Conservation (phyloP, 2,888 invertebrate species). For the Tribolium freemani region DNA sequence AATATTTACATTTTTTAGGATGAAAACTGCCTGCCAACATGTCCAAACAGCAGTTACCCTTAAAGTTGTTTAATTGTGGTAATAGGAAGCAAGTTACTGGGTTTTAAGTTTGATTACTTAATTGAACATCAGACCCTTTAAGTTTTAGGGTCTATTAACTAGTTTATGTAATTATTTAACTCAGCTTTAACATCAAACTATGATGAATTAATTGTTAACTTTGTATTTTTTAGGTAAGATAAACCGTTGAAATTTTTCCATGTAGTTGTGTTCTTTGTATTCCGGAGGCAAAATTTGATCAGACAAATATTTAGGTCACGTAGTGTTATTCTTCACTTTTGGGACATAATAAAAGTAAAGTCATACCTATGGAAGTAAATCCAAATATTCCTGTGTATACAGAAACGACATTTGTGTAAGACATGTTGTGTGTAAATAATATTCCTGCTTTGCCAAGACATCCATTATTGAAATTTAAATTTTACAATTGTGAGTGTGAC, state of each 20-base stretch:
- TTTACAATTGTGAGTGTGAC: background rate
- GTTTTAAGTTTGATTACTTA: too few species aligned
- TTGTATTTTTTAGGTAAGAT: too few species aligned
- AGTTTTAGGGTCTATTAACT: too few species aligned
- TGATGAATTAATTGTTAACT: too few species aligned
- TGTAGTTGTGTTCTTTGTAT: background rate
- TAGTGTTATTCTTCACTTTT: conserved; percentile 9
- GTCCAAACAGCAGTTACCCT: too few species aligned
- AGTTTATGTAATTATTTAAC: too few species aligned
- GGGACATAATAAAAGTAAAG: conserved; percentile 4
- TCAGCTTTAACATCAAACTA: too few species aligned
- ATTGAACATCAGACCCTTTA: too few species aligned
- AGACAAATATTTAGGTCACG: conserved; percentile 15
- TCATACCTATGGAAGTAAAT: conserved; percentile 5
- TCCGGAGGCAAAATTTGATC: conserved; percentile 1
- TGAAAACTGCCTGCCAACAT: too few species aligned
- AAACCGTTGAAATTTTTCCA: background rate
- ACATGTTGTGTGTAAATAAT: background rate
- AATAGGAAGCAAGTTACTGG: too few species aligned
- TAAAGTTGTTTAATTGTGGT: too few species aligned
- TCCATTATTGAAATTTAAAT: background rate
- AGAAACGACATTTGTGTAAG: background rate
- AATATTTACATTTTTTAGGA: too few species aligned
- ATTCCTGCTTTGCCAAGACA: background rate
- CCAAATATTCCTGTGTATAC: background rate